A percentile compares a stretch with the other conserved stretches of the same genome.
Evolutionary conservation across 2,113 vertebrate genomes (phyloP).

Genomic region (Vulpes vulpes): DNA sequence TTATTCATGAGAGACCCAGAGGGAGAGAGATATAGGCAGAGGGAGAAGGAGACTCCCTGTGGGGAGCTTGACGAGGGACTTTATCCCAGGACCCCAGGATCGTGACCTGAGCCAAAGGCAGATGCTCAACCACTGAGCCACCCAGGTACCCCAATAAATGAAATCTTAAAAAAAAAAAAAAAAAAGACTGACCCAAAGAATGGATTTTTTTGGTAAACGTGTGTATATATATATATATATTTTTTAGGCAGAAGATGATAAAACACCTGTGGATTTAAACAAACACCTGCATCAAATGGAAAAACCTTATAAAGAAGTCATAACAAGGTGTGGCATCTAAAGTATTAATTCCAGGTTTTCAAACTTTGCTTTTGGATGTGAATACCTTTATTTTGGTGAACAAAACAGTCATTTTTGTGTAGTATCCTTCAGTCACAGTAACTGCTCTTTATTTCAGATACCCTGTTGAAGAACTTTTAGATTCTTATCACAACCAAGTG

Average conservation of each 20-base stretch:
- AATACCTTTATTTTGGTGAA: slow-evolving; percentile 64
- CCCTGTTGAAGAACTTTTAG: slow-evolving; percentile 93
- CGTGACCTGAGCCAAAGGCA: no score
- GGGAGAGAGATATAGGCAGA: no score
- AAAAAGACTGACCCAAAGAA: background rate
- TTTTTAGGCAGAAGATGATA: slow-evolving; percentile 95
- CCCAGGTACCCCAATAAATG: no score
- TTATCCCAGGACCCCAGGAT: no score
- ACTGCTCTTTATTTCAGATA: slow-evolving; percentile 88
- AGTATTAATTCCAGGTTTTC: slow-evolving; percentile 64
- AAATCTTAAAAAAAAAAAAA: no score
- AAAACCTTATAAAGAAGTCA: slow-evolving; percentile 94
- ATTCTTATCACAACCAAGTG: slow-evolving; percentile 93
- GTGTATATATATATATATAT: slow-evolving; percentile 50
- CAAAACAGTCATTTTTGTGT: background rate
- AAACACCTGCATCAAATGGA: slow-evolving; percentile 93
- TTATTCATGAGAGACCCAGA: no score
- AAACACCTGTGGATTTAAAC: slow-evolving; percentile 90
- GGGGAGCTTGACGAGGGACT: no score
- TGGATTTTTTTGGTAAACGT: slow-evolving; percentile 41
- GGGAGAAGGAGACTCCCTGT: no score
- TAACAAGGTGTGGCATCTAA: slow-evolving; percentile 91
- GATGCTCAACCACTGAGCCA: no score
- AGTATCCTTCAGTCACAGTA: slow-evolving; percentile 13
- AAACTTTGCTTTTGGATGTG: slow-evolving; percentile 29